Base-by-base conservation (phyloP, 2,888 invertebrate species). In the Protonemura montana region DNA sequence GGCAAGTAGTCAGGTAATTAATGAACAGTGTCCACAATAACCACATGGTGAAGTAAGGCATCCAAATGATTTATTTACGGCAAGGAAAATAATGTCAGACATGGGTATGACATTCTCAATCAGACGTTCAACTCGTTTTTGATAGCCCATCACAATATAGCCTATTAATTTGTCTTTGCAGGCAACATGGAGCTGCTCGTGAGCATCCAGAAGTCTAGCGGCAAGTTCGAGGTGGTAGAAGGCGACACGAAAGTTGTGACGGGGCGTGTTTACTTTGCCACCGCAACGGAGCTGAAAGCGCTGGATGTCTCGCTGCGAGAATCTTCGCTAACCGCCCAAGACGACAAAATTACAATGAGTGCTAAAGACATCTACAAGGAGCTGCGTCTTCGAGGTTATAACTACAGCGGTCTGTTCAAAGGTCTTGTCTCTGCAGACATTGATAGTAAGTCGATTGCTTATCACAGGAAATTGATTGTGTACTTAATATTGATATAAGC, bases 381-480 rank as follows among this genome's bases (percentile, higher is more conserved):
- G 89, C 91, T 96, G 81, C 92, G 94, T 88, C 93, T 96, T 0
- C 93, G 96, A 89, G 96, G 96, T 0, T 95, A 96, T 89, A 95
- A 93, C 80, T 94, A 94, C 90, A 93, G 93, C 41, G 93, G 94
- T 82, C 90, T 93, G 0, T 94, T 94, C 92, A 42, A 78, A 10
- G 29, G 81, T 26, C 29, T 87, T 29, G 41, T 84, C 0, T 80
- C 78, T 26, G 29, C 82, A 26, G 85, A 86, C 10, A 3, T 26
- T 10, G 10, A 35, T 35, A 35, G 35, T 35, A 6, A 35, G 35
- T 35, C n/a, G n/a, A n/a, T n/a, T n/a, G n/a, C n/a, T 35, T 10
- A 3, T 10, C 35, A 35, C 35, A 35, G 5, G 3, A 35, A 35
- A 35, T 10, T 6, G 5, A 6, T 35, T 35, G 35, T 35, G 35